Percentiles rank a stretch among this genome's conserved stretches.
Evolutionary conservation across 2,113 vertebrate genomes (phyloP).

Genomic region (Neotoma lepida): DNA sequence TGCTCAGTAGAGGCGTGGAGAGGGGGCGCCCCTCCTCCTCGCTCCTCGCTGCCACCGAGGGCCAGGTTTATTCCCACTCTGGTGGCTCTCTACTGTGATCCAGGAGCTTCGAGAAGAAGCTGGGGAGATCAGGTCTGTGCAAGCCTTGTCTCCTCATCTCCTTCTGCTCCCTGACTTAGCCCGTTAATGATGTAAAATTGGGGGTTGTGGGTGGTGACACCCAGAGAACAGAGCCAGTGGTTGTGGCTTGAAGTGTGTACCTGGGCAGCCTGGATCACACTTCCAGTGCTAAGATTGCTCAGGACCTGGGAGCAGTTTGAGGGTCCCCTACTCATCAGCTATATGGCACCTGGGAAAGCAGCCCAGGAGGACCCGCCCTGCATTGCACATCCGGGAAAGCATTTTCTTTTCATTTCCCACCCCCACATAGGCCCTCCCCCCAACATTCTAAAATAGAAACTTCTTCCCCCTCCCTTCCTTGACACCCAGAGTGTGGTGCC

Average conservation of each 20-base stretch:
- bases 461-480: conserved; percentile 66
- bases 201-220: background rate
- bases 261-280: background rate
- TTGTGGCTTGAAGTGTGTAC: background rate
- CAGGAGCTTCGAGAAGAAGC: background rate
- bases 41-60: background rate
- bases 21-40: conserved; percentile 8
- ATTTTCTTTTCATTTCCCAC: conserved; percentile 52
- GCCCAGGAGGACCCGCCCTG: conserved; percentile 51
- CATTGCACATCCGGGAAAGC: conserved; percentile 37
- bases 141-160: conserved; percentile 8
- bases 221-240: background rate
- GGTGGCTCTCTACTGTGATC: conserved; percentile 24
- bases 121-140: background rate
- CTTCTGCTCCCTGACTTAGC: conserved; percentile 32
- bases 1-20: background rate
- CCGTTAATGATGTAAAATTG: conserved; percentile 82
- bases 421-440: conserved; percentile 17
- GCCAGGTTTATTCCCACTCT: conserved; percentile 64
- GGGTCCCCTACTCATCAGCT: background rate
- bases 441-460: conserved; percentile 80
- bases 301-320: background rate
- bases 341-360: background rate
- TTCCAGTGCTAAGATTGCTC: background rate
- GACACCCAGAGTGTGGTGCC: conserved; percentile 67